Conservation (phyloP, 2,888 invertebrate species). For the Cheilosia vernalis region DNA sequence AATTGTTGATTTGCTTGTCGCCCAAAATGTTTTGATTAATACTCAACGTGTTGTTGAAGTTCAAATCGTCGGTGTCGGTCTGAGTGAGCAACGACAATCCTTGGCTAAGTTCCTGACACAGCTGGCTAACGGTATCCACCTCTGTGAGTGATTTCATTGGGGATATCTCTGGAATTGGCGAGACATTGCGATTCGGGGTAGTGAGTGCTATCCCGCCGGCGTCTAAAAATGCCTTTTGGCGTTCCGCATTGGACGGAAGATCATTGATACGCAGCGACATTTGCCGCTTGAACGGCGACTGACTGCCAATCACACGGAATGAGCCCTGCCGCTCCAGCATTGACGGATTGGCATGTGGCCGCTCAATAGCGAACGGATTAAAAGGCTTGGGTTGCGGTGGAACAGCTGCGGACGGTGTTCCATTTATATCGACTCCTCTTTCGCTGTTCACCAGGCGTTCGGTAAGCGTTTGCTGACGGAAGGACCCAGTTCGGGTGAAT, state of each 20-base stretch:
- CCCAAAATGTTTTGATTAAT: conserved; percentile 85
- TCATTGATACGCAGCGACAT: conserved; percentile 97
- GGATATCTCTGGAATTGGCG: conserved; percentile 91
- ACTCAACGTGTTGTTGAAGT: conserved; percentile 85
- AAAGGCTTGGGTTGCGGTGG: conserved; percentile 86
- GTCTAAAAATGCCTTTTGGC: conserved; percentile 85
- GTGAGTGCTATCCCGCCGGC: conserved; percentile 79
- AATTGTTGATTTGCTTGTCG: conserved; percentile 78
- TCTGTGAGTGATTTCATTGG: conserved; percentile 83
- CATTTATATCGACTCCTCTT: conserved; percentile 82
- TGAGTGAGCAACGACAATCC: conserved; percentile 87
- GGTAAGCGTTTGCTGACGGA: conserved; percentile 92
- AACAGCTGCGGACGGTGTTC: conserved; percentile 81
- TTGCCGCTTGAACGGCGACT: conserved; percentile 97
- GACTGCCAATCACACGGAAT: conserved; percentile 91
- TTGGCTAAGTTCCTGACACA: conserved; percentile 90
- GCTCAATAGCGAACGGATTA: conserved; percentile 96
- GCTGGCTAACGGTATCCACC: conserved; percentile 87
- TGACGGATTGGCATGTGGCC: conserved; percentile 97
- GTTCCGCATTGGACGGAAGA: conserved; percentile 96
- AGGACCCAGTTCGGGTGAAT: conserved; percentile 96
- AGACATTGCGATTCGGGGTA: conserved; percentile 85
- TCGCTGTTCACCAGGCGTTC: conserved; percentile 87
- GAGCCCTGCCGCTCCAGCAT: conserved; percentile 98
- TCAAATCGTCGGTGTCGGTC: conserved; percentile 84